Conservation (phyloP, 2,888 invertebrate species). For the Sthenelais limicola region DNA sequence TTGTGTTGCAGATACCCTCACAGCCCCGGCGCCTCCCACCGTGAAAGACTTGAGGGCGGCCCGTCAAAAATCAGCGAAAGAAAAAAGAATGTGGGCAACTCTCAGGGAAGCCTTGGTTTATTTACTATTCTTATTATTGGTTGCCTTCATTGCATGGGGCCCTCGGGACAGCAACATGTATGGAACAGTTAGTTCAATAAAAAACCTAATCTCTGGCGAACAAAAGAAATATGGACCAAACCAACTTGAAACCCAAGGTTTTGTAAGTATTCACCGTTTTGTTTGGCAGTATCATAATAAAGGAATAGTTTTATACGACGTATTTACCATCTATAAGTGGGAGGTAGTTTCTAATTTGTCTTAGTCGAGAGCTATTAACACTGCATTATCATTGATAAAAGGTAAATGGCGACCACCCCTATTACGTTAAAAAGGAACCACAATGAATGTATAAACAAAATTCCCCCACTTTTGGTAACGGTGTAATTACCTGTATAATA, state of each 20-base stretch:
- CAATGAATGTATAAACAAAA: too few relatives aligned
- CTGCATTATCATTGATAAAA: too few relatives aligned
- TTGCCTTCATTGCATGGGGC: slow-evolving; percentile 45
- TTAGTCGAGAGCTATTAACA: too few relatives aligned
- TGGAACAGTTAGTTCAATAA: slow-evolving; percentile 11
- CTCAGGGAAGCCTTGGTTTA: slow-evolving; percentile 43
- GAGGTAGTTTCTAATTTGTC: too few relatives aligned
- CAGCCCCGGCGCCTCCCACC: slow-evolving; percentile 6
- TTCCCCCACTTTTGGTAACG: too few relatives aligned
- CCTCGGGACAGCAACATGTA: slow-evolving; percentile 29
- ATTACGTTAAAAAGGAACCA: too few relatives aligned
- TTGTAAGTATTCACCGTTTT: slow-evolving; percentile 3
- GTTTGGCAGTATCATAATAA: too few relatives aligned
- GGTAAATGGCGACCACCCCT: too few relatives aligned
- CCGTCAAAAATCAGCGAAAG: not conserved
- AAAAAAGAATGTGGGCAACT: slow-evolving; percentile 26
- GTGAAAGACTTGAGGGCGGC: not conserved
- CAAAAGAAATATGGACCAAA: slow-evolving; percentile 7
- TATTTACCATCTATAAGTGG: too few relatives aligned
- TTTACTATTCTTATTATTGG: slow-evolving; percentile 47
- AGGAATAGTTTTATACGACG: too few relatives aligned
- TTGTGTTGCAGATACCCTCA: not conserved
- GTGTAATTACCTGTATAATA: too few relatives aligned
- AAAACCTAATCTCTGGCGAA: slow-evolving; percentile 5
- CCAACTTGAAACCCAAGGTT: slow-evolving; percentile 13